Percentiles rank a stretch among this genome's conserved stretches.
phyloP scores from a whole-genome alignment of 2,888 invertebrate species.

The Tiliacea aurago region DNA sequence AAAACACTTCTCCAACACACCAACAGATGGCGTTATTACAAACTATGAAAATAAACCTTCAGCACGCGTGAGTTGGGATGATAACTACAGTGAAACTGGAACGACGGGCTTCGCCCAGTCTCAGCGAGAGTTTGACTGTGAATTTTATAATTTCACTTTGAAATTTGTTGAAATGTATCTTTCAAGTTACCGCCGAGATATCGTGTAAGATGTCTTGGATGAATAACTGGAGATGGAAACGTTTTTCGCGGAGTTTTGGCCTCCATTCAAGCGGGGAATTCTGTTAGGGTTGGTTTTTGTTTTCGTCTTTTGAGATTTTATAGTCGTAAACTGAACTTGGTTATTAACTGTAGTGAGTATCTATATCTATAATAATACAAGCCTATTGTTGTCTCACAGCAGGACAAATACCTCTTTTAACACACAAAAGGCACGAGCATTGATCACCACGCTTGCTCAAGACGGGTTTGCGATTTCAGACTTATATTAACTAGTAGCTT shows the following conservation, averaged over 20 bases:
- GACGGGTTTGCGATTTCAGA: no score
- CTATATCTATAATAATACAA: not conserved
- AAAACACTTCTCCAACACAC: not conserved
- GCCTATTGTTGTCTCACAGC: no score
- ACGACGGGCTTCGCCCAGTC: slow-evolving; percentile 36
- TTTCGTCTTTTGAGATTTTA: not conserved
- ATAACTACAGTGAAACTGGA: slow-evolving; percentile 54
- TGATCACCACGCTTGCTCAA: no score
- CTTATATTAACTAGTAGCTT: no score
- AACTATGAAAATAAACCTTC: slow-evolving; percentile 22
- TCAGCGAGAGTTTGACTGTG: slow-evolving; percentile 59
- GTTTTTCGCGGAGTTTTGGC: slow-evolving; percentile 30
- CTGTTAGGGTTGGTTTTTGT: slow-evolving; percentile 7
- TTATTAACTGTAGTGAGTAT: not conserved
- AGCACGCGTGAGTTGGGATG: slow-evolving; percentile 52
- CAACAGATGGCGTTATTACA: slow-evolving; percentile 48
- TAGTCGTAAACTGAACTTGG: not conserved
- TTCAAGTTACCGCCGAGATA: slow-evolving; percentile 47
- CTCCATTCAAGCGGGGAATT: slow-evolving; percentile 15
- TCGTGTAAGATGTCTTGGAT: slow-evolving; percentile 54
- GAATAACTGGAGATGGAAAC: slow-evolving; percentile 40
- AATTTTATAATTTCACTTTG: slow-evolving; percentile 71
- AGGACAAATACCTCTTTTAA: no score
- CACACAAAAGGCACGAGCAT: no score
- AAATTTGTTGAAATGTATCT: slow-evolving; percentile 70